Evolutionary conservation across 2,888 invertebrate genomes (phyloP).

Genomic region (Marronus borbonicus): DNA sequence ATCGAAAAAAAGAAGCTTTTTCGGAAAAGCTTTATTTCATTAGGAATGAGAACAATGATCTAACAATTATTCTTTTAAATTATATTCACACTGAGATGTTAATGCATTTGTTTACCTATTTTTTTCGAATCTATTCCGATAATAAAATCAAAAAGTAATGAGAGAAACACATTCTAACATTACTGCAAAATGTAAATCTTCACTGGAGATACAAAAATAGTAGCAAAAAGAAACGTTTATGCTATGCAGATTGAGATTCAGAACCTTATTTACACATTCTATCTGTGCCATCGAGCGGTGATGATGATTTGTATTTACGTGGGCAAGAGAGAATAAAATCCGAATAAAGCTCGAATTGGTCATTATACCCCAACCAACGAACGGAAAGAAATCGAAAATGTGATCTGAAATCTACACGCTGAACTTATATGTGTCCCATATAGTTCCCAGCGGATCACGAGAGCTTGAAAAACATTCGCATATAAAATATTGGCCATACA

Average conservation of each 20-base stretch:
- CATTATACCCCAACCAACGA: slow-evolving; percentile 24
- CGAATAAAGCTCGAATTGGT: slow-evolving; percentile 32
- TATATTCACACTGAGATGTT: not conserved
- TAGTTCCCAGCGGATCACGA: slow-evolving; percentile 24
- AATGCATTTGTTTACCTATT: not conserved
- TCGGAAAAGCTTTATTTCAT: too few relatives aligned
- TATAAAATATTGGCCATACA: slow-evolving; percentile 33
- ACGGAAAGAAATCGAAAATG: slow-evolving; percentile 5
- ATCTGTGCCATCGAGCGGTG: not conserved
- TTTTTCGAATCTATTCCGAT: not conserved
- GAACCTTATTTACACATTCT: slow-evolving; percentile 7
- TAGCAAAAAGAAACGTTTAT: not conserved
- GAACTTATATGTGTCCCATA: slow-evolving; percentile 14
- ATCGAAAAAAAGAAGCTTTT: too few relatives aligned
- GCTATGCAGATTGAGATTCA: slow-evolving; percentile 1
- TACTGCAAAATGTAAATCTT: not conserved
- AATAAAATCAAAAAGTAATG: not conserved
- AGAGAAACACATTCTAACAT: not conserved
- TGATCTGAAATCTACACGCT: slow-evolving; percentile 16
- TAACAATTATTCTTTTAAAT: not conserved
- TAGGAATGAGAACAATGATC: too few relatives aligned
- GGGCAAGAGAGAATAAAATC: slow-evolving; percentile 25
- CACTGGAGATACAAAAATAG: not conserved
- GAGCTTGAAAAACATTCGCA: slow-evolving; percentile 14
- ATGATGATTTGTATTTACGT: slow-evolving; percentile 30